Base-by-base conservation (phyloP, 2,797 vertebrate genomes). In the Aselliscus stoliczkanus region DNA sequence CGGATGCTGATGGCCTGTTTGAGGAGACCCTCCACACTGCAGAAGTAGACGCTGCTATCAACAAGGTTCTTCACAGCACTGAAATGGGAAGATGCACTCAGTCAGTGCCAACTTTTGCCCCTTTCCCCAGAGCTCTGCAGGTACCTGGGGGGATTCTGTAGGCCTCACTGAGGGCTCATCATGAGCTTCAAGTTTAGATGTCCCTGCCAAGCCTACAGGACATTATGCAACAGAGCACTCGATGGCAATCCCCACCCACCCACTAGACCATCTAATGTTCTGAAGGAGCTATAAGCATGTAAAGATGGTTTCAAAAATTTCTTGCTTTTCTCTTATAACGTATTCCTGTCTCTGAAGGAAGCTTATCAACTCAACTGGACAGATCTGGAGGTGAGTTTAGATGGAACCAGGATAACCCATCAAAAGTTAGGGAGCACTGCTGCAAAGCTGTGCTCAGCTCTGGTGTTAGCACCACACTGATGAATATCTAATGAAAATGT, bases 21-120 rank as follows among this genome's bases (percentile, higher is more conserved):
- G n/a, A 99, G 99, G 58, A 99, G 98, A 23, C 99, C 97, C 83
- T 99, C 99, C 0, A 99, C 99, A 96, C 99, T 99, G 98, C 99
- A 99, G 98, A 99, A 99, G 98, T 99, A 99, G 76, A 99, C 84
- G 0, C 98, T 98, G 98, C 99, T 99, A 98, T 99, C 99, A 0
- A 99, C 98, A 99, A 99, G 99, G 98, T 98, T 99, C 98, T 99
- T 99, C 96, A 99, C 99, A 0, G 99, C 99, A 14, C 99, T 99
- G 98, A 0, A 94, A 97, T 1, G 0, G 76, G 67, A 75, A 7
- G 37, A 37, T 0, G 56, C 34, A 18, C 6, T 3, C 18, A 17
- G 13, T 94, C 23, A 86, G 64, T 9, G 2, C 58, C 58, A 8
- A 5, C 25, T 10, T 50, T 50, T 25, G 20, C 60, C 39, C 21